These are phyloP conservation scores for Timema podura DNA, from an alignment of 2,888 invertebrate genomes.

Conservation along the genomic window DNA sequence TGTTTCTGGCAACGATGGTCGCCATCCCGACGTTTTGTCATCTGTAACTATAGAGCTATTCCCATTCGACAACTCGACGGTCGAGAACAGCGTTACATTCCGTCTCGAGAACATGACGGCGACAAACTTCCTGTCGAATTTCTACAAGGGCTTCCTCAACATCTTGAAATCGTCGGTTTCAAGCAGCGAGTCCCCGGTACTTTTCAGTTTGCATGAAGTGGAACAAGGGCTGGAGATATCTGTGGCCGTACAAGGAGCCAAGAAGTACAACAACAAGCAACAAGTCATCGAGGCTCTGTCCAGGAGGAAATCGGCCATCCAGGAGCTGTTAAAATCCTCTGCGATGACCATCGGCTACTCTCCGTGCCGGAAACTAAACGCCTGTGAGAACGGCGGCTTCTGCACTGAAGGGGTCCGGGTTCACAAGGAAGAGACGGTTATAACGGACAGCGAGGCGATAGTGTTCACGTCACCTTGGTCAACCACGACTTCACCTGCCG, in stretches of 20 bases:
- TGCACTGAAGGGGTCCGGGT: conserved; percentile 70
- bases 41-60: conserved; percentile 79
- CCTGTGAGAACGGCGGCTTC: conserved; percentile 73
- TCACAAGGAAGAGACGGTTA: conserved; percentile 59
- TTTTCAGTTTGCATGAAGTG: conserved; percentile 71
- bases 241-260: conserved; percentile 58
- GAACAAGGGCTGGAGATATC: conserved; percentile 65
- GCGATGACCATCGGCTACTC: conserved; percentile 68
- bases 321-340: conserved; percentile 57
- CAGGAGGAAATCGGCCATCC: conserved; percentile 61
- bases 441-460: conserved; percentile 74
- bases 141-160: conserved; percentile 71
- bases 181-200: conserved; percentile 58
- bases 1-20: conserved; percentile 85
- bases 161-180: conserved; percentile 63
- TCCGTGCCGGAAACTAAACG: conserved; percentile 62
- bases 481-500: conserved; percentile 73
- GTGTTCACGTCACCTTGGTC: conserved; percentile 77
- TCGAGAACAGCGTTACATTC: conserved; percentile 78
- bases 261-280: conserved; percentile 57
- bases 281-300: conserved; percentile 61
- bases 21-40: conserved; percentile 81
- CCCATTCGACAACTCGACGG: conserved; percentile 72
- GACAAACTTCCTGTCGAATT: conserved; percentile 67
- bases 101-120: conserved; percentile 70